A percentile compares a stretch with the other conserved stretches of the same genome.
Conservation (phyloP, 2,888 invertebrate genomes). For the Syrphus vitripennis region DNA sequence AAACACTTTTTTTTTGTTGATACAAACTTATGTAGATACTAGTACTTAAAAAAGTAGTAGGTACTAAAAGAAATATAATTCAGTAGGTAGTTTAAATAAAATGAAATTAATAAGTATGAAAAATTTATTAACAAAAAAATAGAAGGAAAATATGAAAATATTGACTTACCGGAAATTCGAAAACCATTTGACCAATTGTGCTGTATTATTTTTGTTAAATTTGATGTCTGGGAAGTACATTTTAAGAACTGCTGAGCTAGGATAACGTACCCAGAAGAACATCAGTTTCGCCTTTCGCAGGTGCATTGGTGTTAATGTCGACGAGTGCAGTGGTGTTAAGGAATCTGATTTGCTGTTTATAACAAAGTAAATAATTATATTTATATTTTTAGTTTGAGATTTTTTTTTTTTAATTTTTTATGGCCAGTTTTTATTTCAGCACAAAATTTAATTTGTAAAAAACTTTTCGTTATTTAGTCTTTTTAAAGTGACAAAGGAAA, state of each 20-base stretch:
- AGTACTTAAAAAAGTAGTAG: no score
- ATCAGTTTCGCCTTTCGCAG: slow-evolving; percentile 99
- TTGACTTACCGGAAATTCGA: slow-evolving; percentile 98
- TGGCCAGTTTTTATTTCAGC: no score
- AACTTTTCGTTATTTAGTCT: no score
- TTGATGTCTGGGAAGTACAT: slow-evolving; percentile 99
- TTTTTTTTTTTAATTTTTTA: no score
- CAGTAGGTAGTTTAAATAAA: no score
- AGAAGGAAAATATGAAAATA: not conserved
- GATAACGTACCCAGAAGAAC: slow-evolving; percentile 99
- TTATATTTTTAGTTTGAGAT: not conserved
- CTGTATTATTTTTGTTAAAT: slow-evolving; percentile 99
- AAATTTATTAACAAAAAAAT: no score
- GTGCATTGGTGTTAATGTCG: slow-evolving; percentile 99
- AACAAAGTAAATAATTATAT: not conserved
- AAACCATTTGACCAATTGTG: slow-evolving; percentile 99
- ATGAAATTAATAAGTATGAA: no score
- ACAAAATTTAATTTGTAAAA: no score
- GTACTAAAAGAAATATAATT: no score
- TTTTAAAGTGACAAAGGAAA: no score
- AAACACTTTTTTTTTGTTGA: no score
- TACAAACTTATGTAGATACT: no score
- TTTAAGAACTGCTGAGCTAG: slow-evolving; percentile 99
- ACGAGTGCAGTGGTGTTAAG: slow-evolving; percentile 95
- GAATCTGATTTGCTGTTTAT: slow-evolving; percentile 81